Base-by-base conservation (phyloP, 2,797 vertebrate genomes). In the Lophotriccus pileatus region DNA sequence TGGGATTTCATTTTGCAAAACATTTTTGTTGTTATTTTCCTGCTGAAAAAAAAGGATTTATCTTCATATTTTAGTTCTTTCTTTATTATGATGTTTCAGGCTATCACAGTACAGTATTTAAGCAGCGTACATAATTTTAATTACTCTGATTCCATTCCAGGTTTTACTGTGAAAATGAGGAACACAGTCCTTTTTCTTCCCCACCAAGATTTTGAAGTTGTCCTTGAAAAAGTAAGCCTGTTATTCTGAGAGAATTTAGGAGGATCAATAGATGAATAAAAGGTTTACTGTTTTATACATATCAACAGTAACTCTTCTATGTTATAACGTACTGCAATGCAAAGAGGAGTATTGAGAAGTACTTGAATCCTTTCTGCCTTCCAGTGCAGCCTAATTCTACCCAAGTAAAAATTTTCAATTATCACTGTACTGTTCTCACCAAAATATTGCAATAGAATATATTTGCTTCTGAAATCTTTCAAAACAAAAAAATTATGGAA, bases 221-320 rank as follows among this genome's bases (percentile, higher is more conserved):
- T 98, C 89, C 98, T 98, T 96, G 84, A 98, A 95, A 98, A 98
- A 97, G 98, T 99, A 97, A 96, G 90, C 88, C 60, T 77, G 55
- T 43, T 87, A 56, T 10, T 53, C 22, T 75, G 46, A 66, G 24
- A 58, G 49, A 52, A 41, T 59, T n/a, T 58, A 34, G 69, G 27
- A 60, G 14, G 30, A 56, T 76, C 56, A 43, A 32, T 34, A 78
- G 60, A 37, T 43, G 30, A 50, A 49, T 66, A 60, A 50, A 79
- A 80, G 34, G 20, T 80, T 67, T 84, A 22, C 47, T 23, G 18
- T 72, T 80, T 53, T 62, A 49, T 36, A 39, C 18, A 39, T 27
- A n/a, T 52, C 47, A 59, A 6, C 55, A 80, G 36, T 63, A 91
- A 44, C 12, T 72, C 43, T 72, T 74, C 32, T 44, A 27, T 34